Evolutionary conservation across 2,797 vertebrate genomes (phyloP).

Genomic region (Otolemur crassicaudatus): DNA sequence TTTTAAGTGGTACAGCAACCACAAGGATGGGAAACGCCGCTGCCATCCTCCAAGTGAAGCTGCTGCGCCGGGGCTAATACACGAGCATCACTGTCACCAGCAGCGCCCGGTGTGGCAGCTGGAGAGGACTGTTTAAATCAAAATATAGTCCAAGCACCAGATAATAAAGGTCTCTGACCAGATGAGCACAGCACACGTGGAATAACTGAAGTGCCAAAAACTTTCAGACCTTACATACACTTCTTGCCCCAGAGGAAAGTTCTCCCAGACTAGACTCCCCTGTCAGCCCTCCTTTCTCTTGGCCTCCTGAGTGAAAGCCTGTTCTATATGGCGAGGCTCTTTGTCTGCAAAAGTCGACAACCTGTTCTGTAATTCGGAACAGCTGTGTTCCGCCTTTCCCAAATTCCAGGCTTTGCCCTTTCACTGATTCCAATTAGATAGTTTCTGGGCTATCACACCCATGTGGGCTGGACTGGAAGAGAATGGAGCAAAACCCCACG

Average conservation of each 20-base stretch:
- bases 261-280: conserved; percentile 49
- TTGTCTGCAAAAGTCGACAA: conserved; percentile 70
- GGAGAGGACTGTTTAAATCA: neutral
- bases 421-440: conserved; percentile 72
- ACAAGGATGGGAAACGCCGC: neutral
- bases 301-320: conserved; percentile 43
- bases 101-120: neutral
- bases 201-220: conserved; percentile 7
- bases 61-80: neutral
- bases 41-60: neutral
- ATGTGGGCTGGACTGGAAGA: conserved; percentile 25
- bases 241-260: conserved; percentile 57
- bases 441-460: conserved; percentile 74
- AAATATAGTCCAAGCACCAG: neutral
- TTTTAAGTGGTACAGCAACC: neutral
- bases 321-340: neutral
- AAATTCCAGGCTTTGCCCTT: conserved; percentile 73
- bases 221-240: conserved; percentile 56
- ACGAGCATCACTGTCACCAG: neutral
- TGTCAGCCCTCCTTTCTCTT: neutral
- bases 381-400: conserved; percentile 77
- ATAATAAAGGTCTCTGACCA: conserved; percentile 14
- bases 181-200: conserved; percentile 19
- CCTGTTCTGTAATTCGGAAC: conserved; percentile 78
- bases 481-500: conserved; percentile 27